Conservation (phyloP, 2,888 invertebrate species). For the Luperina nickerlii region DNA sequence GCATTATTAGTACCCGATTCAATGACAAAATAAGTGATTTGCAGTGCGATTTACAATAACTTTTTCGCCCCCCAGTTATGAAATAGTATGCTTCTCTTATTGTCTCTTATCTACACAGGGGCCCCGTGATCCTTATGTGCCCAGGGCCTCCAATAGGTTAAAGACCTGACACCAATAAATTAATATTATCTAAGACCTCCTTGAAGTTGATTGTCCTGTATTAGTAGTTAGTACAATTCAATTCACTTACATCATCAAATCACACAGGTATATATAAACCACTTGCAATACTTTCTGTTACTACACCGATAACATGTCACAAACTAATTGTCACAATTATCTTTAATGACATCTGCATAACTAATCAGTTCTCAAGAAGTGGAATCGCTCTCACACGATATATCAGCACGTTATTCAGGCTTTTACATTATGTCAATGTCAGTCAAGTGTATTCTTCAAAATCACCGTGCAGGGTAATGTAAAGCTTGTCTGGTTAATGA, state of each 20-base stretch:
- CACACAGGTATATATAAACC: not conserved
- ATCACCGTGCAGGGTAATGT: constrained; percentile 12
- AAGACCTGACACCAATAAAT: not conserved
- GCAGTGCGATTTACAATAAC: too few relatives aligned
- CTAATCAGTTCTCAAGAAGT: constrained; percentile 46
- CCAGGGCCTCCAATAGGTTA: too few relatives aligned
- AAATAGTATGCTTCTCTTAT: too few relatives aligned
- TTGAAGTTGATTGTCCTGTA: not conserved
- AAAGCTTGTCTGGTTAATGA: not conserved
- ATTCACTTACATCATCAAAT: not conserved
- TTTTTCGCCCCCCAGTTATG: too few relatives aligned
- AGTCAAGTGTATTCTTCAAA: constrained; percentile 33
- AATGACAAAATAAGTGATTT: too few relatives aligned
- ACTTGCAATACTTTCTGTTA: constrained; percentile 25
- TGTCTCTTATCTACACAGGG: too few relatives aligned
- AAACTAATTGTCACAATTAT: constrained; percentile 44
- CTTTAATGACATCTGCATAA: constrained; percentile 31
- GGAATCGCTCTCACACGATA: constrained; percentile 49
- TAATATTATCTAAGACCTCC: not conserved
- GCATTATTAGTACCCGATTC: too few relatives aligned
- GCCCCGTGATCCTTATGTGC: too few relatives aligned
- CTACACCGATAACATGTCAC: constrained; percentile 8
- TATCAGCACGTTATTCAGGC: constrained; percentile 31
- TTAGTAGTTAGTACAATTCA: too few relatives aligned
- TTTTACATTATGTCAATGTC: constrained; percentile 45